phyloP scores from a whole-genome alignment of 2,113 vertebrate genomes.

The Pongo pygmaeus region DNA sequence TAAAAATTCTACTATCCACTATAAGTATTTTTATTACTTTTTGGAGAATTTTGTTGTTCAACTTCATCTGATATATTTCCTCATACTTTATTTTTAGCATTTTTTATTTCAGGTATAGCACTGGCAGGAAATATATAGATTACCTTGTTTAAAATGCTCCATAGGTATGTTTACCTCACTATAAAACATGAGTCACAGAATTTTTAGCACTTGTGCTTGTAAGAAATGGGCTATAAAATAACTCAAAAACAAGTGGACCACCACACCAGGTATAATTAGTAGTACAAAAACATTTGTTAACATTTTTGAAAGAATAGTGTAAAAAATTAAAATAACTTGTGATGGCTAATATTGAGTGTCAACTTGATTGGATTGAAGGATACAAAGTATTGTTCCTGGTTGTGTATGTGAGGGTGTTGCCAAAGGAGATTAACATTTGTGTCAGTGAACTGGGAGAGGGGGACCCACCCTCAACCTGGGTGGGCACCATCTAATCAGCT shows the following conservation, averaged over 20 bases:
- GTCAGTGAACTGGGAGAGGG: too few species aligned
- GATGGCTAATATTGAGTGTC: too few species aligned
- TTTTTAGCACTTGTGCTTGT: not conserved
- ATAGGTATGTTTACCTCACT: not conserved
- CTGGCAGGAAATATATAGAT: not conserved
- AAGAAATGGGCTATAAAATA: not conserved
- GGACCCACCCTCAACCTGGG: too few species aligned
- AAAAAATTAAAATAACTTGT: not conserved
- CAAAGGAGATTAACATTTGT: too few species aligned
- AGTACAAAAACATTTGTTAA: not conserved
- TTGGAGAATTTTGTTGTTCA: not conserved
- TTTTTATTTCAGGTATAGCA: not conserved
- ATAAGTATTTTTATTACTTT: not conserved
- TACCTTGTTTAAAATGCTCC: not conserved
- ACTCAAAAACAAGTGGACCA: not conserved
- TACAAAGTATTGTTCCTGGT: too few species aligned
- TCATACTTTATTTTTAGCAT: not conserved
- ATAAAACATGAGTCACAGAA: not conserved
- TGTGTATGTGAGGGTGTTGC: too few species aligned
- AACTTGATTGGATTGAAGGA: too few species aligned
- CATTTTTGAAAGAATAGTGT: not conserved
- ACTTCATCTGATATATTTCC: not conserved
- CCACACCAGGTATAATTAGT: fast-evolving
- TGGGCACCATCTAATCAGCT: too few species aligned
- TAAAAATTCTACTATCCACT: not conserved